Evolutionary conservation across 2,888 invertebrate genomes (phyloP).

Genomic region (Tenthredo scrophulariae): DNA sequence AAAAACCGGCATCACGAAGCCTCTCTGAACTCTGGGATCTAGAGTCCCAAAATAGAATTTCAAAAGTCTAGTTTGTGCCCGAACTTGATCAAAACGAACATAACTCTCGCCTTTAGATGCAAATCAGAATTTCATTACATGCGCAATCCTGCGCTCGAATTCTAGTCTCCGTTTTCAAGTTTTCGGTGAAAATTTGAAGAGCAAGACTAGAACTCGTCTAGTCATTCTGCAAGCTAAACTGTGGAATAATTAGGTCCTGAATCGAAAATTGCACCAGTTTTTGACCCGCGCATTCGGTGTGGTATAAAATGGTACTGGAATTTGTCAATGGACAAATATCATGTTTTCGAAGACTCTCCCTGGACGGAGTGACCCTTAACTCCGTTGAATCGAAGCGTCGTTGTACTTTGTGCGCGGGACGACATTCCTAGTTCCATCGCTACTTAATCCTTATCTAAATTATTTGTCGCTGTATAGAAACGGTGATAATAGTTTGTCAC

Average conservation of each 20-base stretch:
- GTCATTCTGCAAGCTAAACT: background rate
- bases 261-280: background rate
- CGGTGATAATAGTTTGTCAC: background rate
- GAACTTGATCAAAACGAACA: too few species aligned
- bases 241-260: background rate
- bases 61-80: too few species aligned
- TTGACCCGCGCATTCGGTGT: background rate
- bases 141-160: too few species aligned
- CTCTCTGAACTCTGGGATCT: too few species aligned
- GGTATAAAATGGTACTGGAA: background rate
- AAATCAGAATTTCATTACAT: too few species aligned
- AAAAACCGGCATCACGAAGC: too few species aligned
- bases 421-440: slow-evolving; percentile 69
- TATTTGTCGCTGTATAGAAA: too few species aligned
- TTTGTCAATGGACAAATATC: background rate
- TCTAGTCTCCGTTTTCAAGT: too few species aligned
- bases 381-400: background rate
- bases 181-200: too few species aligned
- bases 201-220: background rate
- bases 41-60: too few species aligned
- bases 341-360: background rate
- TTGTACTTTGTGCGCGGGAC: slow-evolving; percentile 63
- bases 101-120: too few species aligned
- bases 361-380: background rate
- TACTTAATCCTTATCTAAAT: slow-evolving; percentile 73